Evolutionary conservation across 2,113 vertebrate species (phyloP).

Genomic region (Sylvia atricapilla): DNA sequence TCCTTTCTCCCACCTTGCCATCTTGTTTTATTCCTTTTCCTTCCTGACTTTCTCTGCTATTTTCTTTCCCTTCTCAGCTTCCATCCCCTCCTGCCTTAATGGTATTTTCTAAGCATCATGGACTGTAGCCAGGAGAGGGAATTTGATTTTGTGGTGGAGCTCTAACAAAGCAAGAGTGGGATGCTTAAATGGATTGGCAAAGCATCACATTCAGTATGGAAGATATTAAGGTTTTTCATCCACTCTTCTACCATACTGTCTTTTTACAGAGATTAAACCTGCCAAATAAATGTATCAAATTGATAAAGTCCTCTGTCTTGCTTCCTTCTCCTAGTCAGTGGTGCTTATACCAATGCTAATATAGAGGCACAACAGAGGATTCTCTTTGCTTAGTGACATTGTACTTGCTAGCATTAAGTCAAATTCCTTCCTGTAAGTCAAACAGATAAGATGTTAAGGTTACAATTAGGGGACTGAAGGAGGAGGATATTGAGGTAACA

Average conservation of each 20-base stretch:
- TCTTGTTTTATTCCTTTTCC: background rate
- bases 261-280: background rate
- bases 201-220: background rate
- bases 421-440: background rate
- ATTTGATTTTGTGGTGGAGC: background rate
- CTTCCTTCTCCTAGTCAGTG: background rate
- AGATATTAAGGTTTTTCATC: background rate
- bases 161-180: background rate
- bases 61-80: background rate
- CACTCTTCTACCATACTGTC: background rate
- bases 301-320: background rate
- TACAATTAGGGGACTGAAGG: background rate
- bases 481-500: background rate
- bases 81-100: background rate
- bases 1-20: background rate
- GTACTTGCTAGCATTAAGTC: background rate
- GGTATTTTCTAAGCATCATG: background rate
- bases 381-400: background rate
- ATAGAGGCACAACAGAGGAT: background rate
- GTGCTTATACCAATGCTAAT: background rate
- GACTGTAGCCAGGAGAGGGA: background rate
- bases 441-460: background rate
- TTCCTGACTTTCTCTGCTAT: background rate
- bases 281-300: background rate
- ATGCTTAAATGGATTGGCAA: background rate